A percentile compares a stretch with the other conserved stretches of the same genome.
These are phyloP conservation scores for Drosophila jambulina DNA, from an alignment of 1,140 invertebrate genomes.

Conservation along the genomic window DNA sequence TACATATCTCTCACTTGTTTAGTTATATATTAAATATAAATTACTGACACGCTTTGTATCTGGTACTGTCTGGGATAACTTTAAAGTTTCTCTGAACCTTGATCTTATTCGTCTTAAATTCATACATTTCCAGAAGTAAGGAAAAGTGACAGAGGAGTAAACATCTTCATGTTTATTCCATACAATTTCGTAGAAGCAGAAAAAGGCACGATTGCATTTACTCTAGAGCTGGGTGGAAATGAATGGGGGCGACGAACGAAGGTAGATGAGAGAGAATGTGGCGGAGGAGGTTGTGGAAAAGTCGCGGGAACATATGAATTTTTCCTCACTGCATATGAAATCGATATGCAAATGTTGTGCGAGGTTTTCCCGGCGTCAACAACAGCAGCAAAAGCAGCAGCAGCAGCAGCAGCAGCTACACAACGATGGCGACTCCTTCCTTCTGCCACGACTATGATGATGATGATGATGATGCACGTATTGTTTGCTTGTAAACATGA, in stretches of 20 bases:
- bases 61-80: not conserved
- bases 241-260: not conserved
- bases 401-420: conserved; percentile 6
- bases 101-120: not conserved
- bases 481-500: conserved; percentile 84
- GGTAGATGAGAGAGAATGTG: no score
- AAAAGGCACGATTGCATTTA: conserved; percentile 73
- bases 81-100: not conserved
- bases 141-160: conserved; percentile 58
- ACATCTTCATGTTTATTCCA: conserved; percentile 77
- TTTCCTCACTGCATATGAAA: conserved; percentile 78
- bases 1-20: no score
- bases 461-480: conserved; percentile 80
- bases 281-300: conserved; percentile 12
- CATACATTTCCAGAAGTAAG: not conserved
- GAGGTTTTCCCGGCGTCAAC: conserved; percentile 54
- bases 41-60: not conserved
- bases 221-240: conserved; percentile 21
- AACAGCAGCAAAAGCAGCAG: conserved; percentile 21
- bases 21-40: not conserved
- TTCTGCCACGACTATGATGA: conserved; percentile 35
- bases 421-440: conserved; percentile 17
- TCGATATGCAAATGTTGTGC: conserved; percentile 82
- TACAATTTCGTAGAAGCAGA: conserved; percentile 52
- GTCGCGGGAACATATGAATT: conserved; percentile 48